Evolutionary conservation across 2,888 invertebrate genomes (phyloP), one percentile per base, ranked within the genome.

Genomic region (Bombylius discolor): DNA sequence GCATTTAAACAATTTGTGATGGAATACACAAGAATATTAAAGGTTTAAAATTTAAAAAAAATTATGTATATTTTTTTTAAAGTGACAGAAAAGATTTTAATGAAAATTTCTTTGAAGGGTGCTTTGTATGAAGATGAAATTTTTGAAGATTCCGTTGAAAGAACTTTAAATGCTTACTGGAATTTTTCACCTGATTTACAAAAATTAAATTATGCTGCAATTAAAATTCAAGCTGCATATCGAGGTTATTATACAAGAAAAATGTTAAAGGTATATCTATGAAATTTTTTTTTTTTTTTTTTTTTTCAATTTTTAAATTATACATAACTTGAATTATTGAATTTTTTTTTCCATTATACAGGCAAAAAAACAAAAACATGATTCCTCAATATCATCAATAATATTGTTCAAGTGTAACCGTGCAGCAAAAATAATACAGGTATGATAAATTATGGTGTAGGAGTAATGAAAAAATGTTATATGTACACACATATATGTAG

Each of bases 1-100:
- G 71, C 72, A 6, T 73, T 70, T 59, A 65, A 65, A 33, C 68
- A 70, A 13, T 73, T 71, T 54, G 66, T 69, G 5, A 59, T 66
- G 6, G 70, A 70, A 5, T 72, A 72, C 52, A 66, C 70, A 62
- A 53, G 62, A 0, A 67, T 68, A 0, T 62, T 66, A 32, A 67
- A 66, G 58, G 68, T 67, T 11, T 36, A 7, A 8, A 7, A 36
- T 8, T 7, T 36, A 36, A 1, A 7, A 7, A 8, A 6, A 34
- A 6, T 5, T 34, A 7, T 36, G 8, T n/a, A 7, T 1, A 36
- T 36, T 36, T 7, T 5, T 36, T 36, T 7, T 2, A 1, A 7
- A 36, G 34, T 36, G 5, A 42, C 1, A 42, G 39, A 11, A 42
- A 42, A 8, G 6, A 6, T 36, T 3, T 36, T 36, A 36, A n/a